These are phyloP conservation scores for Halocaridina rubra DNA, from an alignment of 2,888 invertebrate genomes.

Conservation along the genomic window DNA sequence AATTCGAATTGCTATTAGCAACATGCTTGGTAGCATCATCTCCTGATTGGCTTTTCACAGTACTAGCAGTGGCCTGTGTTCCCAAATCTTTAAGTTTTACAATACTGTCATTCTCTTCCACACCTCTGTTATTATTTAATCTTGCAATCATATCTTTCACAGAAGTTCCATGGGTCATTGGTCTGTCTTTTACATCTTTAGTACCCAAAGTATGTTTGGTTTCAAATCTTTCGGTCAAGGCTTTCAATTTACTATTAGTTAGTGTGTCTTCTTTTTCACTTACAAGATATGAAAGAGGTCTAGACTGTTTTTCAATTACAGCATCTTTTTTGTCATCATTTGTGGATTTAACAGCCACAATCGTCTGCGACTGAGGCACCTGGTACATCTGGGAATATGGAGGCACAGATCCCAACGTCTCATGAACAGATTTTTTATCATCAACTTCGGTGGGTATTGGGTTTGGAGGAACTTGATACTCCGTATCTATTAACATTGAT, in stretches of 20 bases:
- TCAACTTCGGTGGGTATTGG: slow-evolving; percentile 32
- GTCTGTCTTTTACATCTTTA: neutral
- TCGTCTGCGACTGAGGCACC: slow-evolving; percentile 22
- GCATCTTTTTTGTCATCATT: neutral
- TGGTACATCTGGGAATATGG: slow-evolving; percentile 22
- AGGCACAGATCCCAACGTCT: neutral
- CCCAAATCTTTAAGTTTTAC: neutral
- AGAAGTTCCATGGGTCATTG: slow-evolving; percentile 27
- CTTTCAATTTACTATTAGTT: slow-evolving; percentile 11
- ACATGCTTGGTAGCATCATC: neutral
- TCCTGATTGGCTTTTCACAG: neutral
- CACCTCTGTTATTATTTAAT: slow-evolving; percentile 33
- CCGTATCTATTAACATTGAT: neutral
- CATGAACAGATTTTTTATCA: neutral
- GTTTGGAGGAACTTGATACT: slow-evolving; percentile 47
- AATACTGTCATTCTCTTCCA: neutral
- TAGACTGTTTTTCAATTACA: neutral
- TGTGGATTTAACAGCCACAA: slow-evolving; percentile 23
- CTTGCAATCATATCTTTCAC: slow-evolving; percentile 53
- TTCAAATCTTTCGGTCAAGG: slow-evolving; percentile 5
- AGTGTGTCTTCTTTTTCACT: slow-evolving; percentile 11
- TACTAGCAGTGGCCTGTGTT: neutral
- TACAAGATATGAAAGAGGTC: neutral
- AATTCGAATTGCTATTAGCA: neutral
- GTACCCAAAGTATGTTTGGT: neutral